phyloP scores from a whole-genome alignment of 2,797 vertebrate species.

The Denticeps clupeoides region DNA sequence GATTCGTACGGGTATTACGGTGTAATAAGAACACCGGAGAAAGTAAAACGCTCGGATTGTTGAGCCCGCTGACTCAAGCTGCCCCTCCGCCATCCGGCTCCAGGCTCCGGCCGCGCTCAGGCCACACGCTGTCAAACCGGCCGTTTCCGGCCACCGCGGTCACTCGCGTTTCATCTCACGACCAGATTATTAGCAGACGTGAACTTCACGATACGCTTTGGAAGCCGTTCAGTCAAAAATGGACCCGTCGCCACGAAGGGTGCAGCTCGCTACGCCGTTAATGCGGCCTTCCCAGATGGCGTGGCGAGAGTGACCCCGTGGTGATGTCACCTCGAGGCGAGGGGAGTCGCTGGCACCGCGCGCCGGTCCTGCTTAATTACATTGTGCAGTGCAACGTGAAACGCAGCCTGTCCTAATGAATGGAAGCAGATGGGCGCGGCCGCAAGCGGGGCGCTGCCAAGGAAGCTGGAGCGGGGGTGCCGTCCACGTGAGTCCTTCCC shows the following conservation, averaged over 20 bases:
- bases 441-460: conserved; percentile 40
- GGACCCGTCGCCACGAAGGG: too few species aligned
- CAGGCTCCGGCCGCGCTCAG: conserved; percentile 22
- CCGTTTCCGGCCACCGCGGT: too few species aligned
- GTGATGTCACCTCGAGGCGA: too few species aligned
- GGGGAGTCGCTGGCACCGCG: conserved; percentile 33
- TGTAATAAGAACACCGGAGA: conserved; percentile 20
- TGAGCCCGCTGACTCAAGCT: conserved; percentile 58
- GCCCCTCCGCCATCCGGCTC: conserved; percentile 47
- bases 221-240: too few species aligned
- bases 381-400: conserved; percentile 56
- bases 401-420: conserved; percentile 66
- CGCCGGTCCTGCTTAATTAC: conserved; percentile 53
- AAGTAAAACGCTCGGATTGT: conserved; percentile 48
- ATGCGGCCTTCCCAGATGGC: too few species aligned
- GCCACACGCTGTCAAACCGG: conserved; percentile 31
- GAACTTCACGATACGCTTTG: too few species aligned
- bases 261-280: too few species aligned
- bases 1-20: too few species aligned
- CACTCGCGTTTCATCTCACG: too few species aligned
- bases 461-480: conserved; percentile 35
- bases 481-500: too few species aligned
- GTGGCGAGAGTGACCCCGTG: too few species aligned
- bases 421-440: conserved; percentile 64
- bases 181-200: too few species aligned